Evolutionary conservation across 2,888 invertebrate genomes (phyloP), one percentile per base, ranked within the genome.

Genomic region (Phrixothrix hirtus): DNA sequence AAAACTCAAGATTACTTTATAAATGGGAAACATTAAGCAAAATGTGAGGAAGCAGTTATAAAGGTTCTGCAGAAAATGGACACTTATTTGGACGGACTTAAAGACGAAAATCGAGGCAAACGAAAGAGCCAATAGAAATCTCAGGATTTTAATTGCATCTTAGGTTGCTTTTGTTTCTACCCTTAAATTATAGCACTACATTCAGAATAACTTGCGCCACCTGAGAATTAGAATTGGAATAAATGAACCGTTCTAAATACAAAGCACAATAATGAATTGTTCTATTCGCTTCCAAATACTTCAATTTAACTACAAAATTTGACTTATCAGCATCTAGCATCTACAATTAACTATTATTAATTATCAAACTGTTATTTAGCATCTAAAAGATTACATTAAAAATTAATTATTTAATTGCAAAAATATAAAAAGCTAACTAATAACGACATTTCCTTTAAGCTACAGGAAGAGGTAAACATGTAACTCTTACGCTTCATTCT

Each of bases 111-210:
- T 55, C 45, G 45, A 29, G 32, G 15, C 45, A 45, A 45, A 45
- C 16, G 55, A 55, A 55, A 55, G 55, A 66, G 68, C 74, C 75
- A 75, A 75, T 75, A 67, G 74, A 75, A 75, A 74, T 74, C 73
- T 73, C 71, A 66, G 73, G 74, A 75, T 75, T 75, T 75, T 75
- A 75, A 75, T 75, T 75, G 74, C 74, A 74, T 75, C 75, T 75
- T 75, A 74, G 72, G 72, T 74, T 72, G 74, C 74, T 75, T 75
- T 74, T 74, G 75, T 75, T 74, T 73, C 74, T 72, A 66, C 66
- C 71, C 71, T 71, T 73, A 67, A 73, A 71, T 72, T 72, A 72
- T 71, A 65, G 66, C 66, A 61, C 54, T 55, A 32, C 50, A 49
- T 56, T 60, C 52, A 13, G 35, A 42, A 43, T 48, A 42, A 47